Evolutionary conservation across 2,888 invertebrate genomes (phyloP), one percentile per base, ranked within the genome.

Genomic region (Epinotia ramella): DNA sequence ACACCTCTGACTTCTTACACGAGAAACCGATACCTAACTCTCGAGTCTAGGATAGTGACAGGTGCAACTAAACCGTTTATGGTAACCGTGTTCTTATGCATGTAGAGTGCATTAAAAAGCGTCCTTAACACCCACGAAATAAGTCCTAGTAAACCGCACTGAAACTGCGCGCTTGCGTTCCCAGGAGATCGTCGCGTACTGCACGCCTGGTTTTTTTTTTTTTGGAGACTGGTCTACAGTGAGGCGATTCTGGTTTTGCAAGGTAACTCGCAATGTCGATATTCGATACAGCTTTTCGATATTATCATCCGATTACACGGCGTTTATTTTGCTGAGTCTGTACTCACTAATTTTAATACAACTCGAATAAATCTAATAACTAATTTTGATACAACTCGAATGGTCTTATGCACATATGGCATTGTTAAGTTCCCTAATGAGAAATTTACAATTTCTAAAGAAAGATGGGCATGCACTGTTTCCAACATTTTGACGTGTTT

Each of bases 201-300:
- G 87, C 82, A 88, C 87, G 84, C 80, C 81, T 83, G 84, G 86
- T 87, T 86, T 87, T 84, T 86, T 86, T 88, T 89, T 89, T 90
- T 86, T 85, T 86, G 84, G 82, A 91, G 91, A 92, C 94, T 90
- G 88, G 94, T 93, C 91, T 91, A 91, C 93, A 90, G 90, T 89
- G 89, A 89, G 88, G 86, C 83, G 88, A 91, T 94, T 94, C 94
- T 93, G 93, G 94, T 93, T 94, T 91, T 88, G 91, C 93, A 90
- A 92, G 91, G 87, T 86, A 88, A 91, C 89, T 90, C 85, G 89
- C 89, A 90, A 87, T 89, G 89, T 84, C 89, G 90, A 89, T 90
- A 88, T 85, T 86, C 83, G 87, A 91, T 90, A 88, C 86, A 88
- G 84, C 84, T 82, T 85, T 84, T 87, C 84, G 86, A 89, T 90